Evolutionary conservation across 2,113 vertebrate genomes (phyloP).

Genomic region (Cepphus grylle): DNA sequence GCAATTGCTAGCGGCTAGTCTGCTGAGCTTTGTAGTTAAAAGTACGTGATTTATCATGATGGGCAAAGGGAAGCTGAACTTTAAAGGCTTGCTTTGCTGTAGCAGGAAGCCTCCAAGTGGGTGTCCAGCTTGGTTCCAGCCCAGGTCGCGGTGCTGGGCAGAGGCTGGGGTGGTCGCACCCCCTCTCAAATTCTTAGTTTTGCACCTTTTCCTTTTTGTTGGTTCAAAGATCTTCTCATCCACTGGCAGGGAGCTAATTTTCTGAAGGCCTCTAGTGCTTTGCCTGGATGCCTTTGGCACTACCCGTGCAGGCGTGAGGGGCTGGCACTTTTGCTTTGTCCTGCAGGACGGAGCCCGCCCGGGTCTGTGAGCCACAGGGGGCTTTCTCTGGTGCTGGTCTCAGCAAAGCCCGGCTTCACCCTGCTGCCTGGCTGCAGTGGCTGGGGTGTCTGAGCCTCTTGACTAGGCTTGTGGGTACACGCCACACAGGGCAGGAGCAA

Average conservation of each 20-base stretch:
- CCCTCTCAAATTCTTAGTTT: neutral
- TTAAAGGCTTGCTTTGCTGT: neutral
- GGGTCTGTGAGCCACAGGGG: neutral
- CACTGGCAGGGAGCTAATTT: neutral
- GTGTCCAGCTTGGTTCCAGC: neutral
- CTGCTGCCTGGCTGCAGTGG: neutral
- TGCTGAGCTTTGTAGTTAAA: neutral
- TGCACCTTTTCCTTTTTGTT: neutral
- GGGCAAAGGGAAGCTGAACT: neutral
- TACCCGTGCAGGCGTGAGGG: neutral
- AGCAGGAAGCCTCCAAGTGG: neutral
- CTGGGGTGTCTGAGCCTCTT: neutral
- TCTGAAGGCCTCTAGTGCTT: neutral
- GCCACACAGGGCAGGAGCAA: neutral
- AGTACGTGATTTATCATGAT: neutral
- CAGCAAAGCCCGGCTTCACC: neutral
- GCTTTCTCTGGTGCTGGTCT: neutral
- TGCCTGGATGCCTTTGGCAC: neutral
- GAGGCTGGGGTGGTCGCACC: neutral
- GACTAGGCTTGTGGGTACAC: neutral
- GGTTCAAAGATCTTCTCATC: neutral
- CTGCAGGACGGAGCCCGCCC: rapidly evolving
- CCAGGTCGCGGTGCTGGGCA: rapidly evolving
- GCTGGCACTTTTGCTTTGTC: neutral
- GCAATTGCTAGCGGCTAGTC: neutral